Conservation (phyloP, 2,888 invertebrate genomes). For the Andrena marginata region DNA sequence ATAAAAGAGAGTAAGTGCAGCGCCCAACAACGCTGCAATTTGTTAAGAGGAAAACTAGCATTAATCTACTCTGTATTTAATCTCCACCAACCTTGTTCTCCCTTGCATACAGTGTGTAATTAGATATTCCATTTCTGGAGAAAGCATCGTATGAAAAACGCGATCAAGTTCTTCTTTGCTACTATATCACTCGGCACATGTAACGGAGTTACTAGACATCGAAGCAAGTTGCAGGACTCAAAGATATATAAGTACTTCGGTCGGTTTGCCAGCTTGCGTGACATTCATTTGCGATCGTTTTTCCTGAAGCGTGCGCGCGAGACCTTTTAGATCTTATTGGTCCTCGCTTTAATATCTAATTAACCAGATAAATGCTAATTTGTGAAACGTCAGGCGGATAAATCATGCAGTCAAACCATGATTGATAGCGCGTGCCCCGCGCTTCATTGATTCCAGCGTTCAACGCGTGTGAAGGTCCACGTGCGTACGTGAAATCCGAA, state of each 20-base stretch:
- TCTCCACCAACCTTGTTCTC: no score
- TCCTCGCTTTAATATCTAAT: slow-evolving; percentile 16
- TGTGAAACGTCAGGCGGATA: background rate
- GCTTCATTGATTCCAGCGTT: background rate
- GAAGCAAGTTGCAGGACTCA: background rate
- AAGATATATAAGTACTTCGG: background rate
- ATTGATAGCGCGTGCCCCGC: background rate
- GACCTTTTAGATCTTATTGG: background rate
- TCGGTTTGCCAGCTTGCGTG: background rate
- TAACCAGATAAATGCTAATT: slow-evolving; percentile 14
- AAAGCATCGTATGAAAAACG: no score
- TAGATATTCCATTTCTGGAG: no score
- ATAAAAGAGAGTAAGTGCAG: no score
- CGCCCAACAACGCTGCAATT: background rate
- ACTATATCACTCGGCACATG: no score
- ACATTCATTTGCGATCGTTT: slow-evolving; percentile 1
- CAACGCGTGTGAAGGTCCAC: background rate
- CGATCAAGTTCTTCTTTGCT: no score
- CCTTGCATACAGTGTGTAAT: no score
- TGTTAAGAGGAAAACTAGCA: background rate
- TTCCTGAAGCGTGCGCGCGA: background rate
- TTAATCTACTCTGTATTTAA: background rate
- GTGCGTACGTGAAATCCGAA: background rate
- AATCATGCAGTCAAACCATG: background rate
- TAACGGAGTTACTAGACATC: background rate